Evolutionary conservation across 2,797 vertebrate species (phyloP).

Genomic region (Paratrypauchen microcephalus): DNA sequence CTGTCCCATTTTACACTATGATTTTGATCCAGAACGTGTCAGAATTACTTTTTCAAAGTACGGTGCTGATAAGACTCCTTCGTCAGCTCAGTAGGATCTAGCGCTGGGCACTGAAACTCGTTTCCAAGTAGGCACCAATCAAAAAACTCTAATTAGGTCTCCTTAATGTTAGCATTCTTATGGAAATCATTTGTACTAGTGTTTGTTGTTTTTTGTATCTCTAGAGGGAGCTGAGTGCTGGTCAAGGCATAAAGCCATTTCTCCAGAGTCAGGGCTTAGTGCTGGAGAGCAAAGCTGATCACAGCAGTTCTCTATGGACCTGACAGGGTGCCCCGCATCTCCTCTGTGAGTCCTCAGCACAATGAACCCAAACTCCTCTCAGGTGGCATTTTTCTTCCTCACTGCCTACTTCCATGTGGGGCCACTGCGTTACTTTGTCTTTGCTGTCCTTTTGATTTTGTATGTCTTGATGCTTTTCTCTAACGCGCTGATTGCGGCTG

Average conservation of each 20-base stretch:
- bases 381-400: conserved; percentile 26
- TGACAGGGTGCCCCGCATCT: background rate
- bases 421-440: background rate
- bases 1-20: no score
- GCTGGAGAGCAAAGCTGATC: background rate
- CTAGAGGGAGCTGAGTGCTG: background rate
- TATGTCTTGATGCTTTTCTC: conserved; percentile 8
- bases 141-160: background rate
- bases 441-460: conserved; percentile 2
- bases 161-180: background rate
- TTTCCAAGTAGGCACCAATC: no score
- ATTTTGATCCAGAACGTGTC: no score
- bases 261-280: background rate
- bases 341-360: background rate
- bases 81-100: no score
- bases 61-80: no score
- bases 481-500: conserved; percentile 36
- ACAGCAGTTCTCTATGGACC: background rate
- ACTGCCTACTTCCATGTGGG: conserved; percentile 26
- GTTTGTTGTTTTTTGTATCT: background rate
- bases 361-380: conserved; percentile 15
- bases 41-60: no score
- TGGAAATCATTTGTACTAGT: background rate
- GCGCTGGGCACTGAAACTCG: no score
- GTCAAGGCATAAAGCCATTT: background rate